Evolutionary conservation across 2,113 vertebrate genomes (phyloP).

Genomic region (Zingel zingel): DNA sequence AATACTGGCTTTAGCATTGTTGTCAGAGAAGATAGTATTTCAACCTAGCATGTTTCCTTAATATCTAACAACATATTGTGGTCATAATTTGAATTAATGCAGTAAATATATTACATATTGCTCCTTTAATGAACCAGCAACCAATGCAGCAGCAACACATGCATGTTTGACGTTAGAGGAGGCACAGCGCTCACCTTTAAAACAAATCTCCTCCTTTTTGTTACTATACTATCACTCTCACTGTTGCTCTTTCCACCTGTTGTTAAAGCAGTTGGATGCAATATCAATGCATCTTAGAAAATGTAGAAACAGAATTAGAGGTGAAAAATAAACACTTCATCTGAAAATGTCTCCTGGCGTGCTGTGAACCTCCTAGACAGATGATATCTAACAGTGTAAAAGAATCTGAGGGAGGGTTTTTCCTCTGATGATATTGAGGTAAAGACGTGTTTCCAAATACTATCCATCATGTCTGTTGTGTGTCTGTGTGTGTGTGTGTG

Average conservation of each 20-base stretch:
- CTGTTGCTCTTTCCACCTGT: conserved; percentile 6
- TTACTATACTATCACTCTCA: not conserved
- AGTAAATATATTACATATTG: too few relatives aligned
- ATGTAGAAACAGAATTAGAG: conserved; percentile 45
- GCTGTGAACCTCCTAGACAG: conserved; percentile 56
- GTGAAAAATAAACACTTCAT: not conserved
- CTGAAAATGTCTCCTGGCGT: conserved; percentile 36
- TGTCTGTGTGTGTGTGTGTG: conserved; percentile 29
- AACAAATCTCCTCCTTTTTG: not conserved
- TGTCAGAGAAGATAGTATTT: too few relatives aligned
- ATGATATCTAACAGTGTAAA: conserved; percentile 52
- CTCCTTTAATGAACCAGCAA: not conserved
- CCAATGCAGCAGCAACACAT: not conserved
- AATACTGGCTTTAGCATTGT: too few relatives aligned
- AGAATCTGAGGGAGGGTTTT: conserved; percentile 55
- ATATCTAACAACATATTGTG: too few relatives aligned
- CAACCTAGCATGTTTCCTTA: too few relatives aligned
- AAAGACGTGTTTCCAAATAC: conserved; percentile 69
- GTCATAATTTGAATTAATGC: too few relatives aligned
- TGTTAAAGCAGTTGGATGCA: not conserved
- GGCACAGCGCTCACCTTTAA: not conserved
- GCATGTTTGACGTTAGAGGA: conserved; percentile 8
- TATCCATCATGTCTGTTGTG: conserved; percentile 59
- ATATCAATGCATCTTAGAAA: conserved; percentile 8
- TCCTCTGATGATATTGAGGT: conserved; percentile 59